Base-by-base conservation (phyloP, 2,113 vertebrate species). In the Toxotes chatareus region DNA sequence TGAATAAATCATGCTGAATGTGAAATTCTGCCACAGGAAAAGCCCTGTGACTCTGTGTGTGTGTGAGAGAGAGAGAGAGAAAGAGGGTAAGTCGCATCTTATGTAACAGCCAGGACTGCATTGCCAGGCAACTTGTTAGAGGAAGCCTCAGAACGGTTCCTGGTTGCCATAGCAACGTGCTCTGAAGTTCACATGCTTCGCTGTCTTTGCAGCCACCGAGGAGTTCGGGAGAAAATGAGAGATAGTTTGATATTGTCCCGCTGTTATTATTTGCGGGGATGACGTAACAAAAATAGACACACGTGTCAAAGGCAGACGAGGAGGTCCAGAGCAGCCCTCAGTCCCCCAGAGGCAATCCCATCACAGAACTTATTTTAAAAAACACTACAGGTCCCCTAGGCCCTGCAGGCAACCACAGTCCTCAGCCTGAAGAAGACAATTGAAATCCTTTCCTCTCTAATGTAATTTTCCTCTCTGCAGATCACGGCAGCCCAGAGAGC, bases 1-100 rank as follows among this genome's bases (percentile, higher is more conserved):
- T 92, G 91, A 91, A 90, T 92, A 92, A 92, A 92, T 90, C 82
- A 93, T 93, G 86, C 77, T 89, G 82, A 87, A 92, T 90, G 83
- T 81, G 86, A 92, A 83, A 89, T 82, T 83, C 74, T 82, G 89
- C 87, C 84, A 86, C 87, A 89, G 88, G 90, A 91, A 93, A 94
- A 92, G 83, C 89, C 91, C 90, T 59, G 63, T 5, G 47, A 67
- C 71, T 74, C 72, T 86, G 79, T 74, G 56, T 11, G 17, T 65
- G 61, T 73, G 69, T 51, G 61, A 62, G 76, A 34, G 78, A 47
- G 38, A 5, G 68, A 59, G 70, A 59, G 67, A 73, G 49, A 80
- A 38, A 73, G 80, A 84, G 82, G 88, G 85, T 76, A 82, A 82
- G 85, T 70, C 75, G 32, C 77, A 63, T 87, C 88, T 92, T 92